Evolutionary conservation across 2,888 invertebrate genomes (phyloP).

Genomic region (Odontomyia ornata): DNA sequence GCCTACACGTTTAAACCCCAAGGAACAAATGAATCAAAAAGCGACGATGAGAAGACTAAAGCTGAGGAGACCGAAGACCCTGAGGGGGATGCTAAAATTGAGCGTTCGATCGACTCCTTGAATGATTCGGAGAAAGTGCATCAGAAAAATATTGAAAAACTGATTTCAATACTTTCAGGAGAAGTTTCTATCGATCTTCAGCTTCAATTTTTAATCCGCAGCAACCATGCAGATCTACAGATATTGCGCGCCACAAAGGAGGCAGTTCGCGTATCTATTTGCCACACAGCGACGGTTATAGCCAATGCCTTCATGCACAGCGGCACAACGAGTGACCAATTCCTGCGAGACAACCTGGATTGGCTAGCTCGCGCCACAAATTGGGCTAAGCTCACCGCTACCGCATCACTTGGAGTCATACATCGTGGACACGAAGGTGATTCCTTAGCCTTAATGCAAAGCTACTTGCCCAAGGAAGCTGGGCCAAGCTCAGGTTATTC

Average conservation of each 20-base stretch:
- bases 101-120: conserved; percentile 69
- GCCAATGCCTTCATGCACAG: conserved; percentile 99
- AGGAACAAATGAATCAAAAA: conserved; percentile 64
- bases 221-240: conserved; percentile 97
- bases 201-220: conserved; percentile 96
- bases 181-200: conserved; percentile 97
- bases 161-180: conserved; percentile 92
- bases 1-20: conserved; percentile 78
- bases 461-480: conserved; percentile 96
- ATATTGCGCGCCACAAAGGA: conserved; percentile 78
- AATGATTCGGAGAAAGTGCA: conserved; percentile 86
- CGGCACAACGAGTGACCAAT: conserved; percentile 98
- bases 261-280: conserved; percentile 95
- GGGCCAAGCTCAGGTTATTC: conserved; percentile 93
- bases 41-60: conserved; percentile 55
- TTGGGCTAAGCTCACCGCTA: conserved; percentile 99
- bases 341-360: conserved; percentile 94
- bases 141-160: conserved; percentile 85
- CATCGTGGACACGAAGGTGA: conserved; percentile 98
- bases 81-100: conserved; percentile 65
- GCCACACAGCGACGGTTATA: conserved; percentile 98
- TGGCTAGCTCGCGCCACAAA: conserved; percentile 99
- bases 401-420: conserved; percentile 97
- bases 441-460: conserved; percentile 96
- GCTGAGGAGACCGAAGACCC: conserved; percentile 63